Percentiles rank a stretch among this genome's conserved stretches.
These are phyloP conservation scores for Clamator glandarius DNA, from an alignment of 2,797 vertebrate genomes.

Conservation along the genomic window DNA sequence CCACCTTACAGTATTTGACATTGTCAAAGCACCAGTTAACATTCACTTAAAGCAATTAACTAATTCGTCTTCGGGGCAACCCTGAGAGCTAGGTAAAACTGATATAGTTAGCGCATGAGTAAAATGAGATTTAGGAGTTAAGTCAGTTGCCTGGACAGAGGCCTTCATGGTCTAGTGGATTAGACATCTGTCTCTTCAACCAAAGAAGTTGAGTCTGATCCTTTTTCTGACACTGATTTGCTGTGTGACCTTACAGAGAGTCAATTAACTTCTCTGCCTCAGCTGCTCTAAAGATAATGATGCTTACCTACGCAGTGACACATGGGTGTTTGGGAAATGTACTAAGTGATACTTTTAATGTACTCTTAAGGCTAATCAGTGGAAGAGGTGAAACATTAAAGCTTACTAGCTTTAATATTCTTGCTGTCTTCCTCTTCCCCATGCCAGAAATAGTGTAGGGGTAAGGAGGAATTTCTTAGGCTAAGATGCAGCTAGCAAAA, in stretches of 20 bases:
- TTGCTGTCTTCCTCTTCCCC: not conserved
- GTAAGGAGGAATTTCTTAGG: slow-evolving; percentile 17
- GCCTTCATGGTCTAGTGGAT: slow-evolving; percentile 53
- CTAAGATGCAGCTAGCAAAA: not conserved
- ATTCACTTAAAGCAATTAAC: slow-evolving; percentile 26
- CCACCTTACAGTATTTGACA: not conserved
- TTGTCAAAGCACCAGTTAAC: slow-evolving; percentile 6
- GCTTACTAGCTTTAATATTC: not conserved
- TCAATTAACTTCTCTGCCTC: slow-evolving; percentile 71
- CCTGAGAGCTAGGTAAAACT: slow-evolving; percentile 7
- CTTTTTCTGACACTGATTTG: slow-evolving; percentile 64
- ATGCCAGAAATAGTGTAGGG: not conserved
- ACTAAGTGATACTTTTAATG: not conserved
- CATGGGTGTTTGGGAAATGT: not conserved
- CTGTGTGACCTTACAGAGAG: slow-evolving; percentile 49
- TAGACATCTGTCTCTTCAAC: slow-evolving; percentile 63
- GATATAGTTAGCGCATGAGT: slow-evolving; percentile 53
- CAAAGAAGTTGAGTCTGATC: slow-evolving; percentile 62
- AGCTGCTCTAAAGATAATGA: slow-evolving; percentile 54
- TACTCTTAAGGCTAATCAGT: slow-evolving; percentile 15
- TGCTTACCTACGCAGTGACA: slow-evolving; percentile 39
- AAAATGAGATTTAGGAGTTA: slow-evolving; percentile 68
- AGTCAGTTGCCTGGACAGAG: slow-evolving; percentile 53
- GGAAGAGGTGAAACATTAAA: slow-evolving; percentile 30
- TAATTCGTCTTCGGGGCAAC: slow-evolving; percentile 42